Evolutionary conservation across 2,113 vertebrate genomes (phyloP), one percentile per base, ranked within the genome.

Genomic region (Galbula dea): DNA sequence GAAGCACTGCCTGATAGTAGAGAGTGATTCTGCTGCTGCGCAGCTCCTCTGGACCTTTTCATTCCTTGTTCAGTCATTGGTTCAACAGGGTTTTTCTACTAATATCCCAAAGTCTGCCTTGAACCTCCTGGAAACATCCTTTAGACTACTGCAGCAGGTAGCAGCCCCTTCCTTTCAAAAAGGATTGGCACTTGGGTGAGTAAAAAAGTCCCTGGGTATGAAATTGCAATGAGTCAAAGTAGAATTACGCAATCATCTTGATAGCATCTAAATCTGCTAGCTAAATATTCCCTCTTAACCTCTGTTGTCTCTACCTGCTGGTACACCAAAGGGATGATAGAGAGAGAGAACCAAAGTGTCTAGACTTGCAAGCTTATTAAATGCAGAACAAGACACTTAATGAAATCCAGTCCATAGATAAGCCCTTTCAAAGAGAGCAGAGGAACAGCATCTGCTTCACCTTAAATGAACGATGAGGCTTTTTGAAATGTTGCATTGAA

Each of bases 311-410:
- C 79, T 95, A 91, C 89, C 94, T 95, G 82, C 89, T 96, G 75
- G 51, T 88, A 55, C 79, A 91, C 91, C 85, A 89, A 94, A 92
- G 82, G 43, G 63, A 43, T 88, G 91, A 89, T 94, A 89, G 82
- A 89, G 68, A 49, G 72, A 46, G 65, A 92, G 79, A 93, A 93
- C 72, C 72, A 37, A 94, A 95, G 87, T 96, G 95, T 96, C 96
- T 96, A 93, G 96, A 96, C 95, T 96, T 95, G 93, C 75, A 95
- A 88, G 72, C 72, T 96, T 96, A 94, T 88, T 96, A 96, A 96
- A 89, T 59, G 72, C 79, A 88, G 94, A 86, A 80, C 87, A 89
- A 96, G 93, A 87, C 63, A 78, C 76, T 94, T 94, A 95, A 95
- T 88, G 89, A 95, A 96, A 95, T 93, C 96, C 94, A 95, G 82